Evolutionary conservation across 2,113 vertebrate genomes (phyloP), one percentile per base, ranked within the genome.

Genomic region (Corythornis madagascariensis): DNA sequence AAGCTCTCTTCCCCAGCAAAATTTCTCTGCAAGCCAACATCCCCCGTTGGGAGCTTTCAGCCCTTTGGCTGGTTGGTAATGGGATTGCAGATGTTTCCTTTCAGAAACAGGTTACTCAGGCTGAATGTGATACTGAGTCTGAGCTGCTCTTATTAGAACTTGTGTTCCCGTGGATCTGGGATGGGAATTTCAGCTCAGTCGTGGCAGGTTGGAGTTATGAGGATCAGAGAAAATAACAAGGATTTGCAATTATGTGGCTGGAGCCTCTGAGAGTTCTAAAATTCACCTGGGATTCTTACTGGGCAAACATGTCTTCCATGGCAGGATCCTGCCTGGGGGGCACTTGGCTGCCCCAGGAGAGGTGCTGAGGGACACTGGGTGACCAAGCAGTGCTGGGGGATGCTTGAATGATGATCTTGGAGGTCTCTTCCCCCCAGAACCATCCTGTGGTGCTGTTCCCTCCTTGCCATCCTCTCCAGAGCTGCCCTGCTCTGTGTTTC

Each of bases 171-270:
- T 61, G 24, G 43, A 28, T 52, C 56, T 21, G 26, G 72, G 72
- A 9, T 92, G 90, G 94, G 72, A 88, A 88, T 94, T 92, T 66
- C 16, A 66, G 25, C 88, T 92, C 92, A 92, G 95, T 91, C 75
- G 42, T 52, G n/a, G 64, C 79, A 64, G 43, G 67, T 66, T 16
- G 9, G 31, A 83, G 64, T 80, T 91, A 74, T 18, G 83, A 91
- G 55, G 56, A 77, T 83, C 83, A 83, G 79, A 50, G 55, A 13
- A 79, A 91, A 88, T 38, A 86, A 73, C 43, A 67, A 69, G 21
- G 52, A n/a, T 88, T 88, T 93, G 72, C 83, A 95, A 52, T 95
- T 83, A 83, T 43, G 69, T 88, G 88, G 35, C 90, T 90, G 67
- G 45, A 83, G 75, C 64, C 91, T 86, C 90, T 20, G 90, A 89